Evolutionary conservation across 2,113 vertebrate species (phyloP), one percentile per base, ranked within the genome.

Genomic region (Lophotis ruficrista): DNA sequence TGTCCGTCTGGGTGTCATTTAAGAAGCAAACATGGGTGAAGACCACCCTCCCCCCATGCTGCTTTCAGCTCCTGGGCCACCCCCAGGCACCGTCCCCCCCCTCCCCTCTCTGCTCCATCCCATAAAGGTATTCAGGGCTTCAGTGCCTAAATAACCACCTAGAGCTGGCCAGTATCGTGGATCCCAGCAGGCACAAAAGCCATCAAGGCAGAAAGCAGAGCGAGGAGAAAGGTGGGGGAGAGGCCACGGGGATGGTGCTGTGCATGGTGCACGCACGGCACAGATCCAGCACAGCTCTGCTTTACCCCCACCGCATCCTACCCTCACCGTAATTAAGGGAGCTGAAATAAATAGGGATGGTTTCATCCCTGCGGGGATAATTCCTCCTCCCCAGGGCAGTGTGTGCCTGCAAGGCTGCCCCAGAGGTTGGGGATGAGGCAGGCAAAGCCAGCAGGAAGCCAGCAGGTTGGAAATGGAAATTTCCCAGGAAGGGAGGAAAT

Each of bases 221-320:
- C 24, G 19, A 60, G 68, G 54, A 92, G 70, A 69, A 81, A 33
- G 53, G 41, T 64, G 50, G 30, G 33, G 88, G 53, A 35, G 64
- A 33, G 41, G 43, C 60, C 48, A 28, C 0, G 0, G 50, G 53
- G 77, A 45, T 4, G 31, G 23, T 35, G 71, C 58, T 48, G 62
- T 13, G 79, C 48, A 7, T 0, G 15, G 48, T 41, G 35, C 17
- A 2, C 0, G 1, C 38, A 19, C 1, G 12, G 79, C 35, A 33
- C 0, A 0, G 73, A 30, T 43, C 53, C 0, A 2, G 56, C 22
- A 4, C 27, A 22, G 82, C 41, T 65, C 45, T 0, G 0, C 68
- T 69, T 37, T 0, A 1, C 76, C 85, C 43, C 70, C 69, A 72
- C 60, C 8, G 0, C 0, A 0, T 60, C 69, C 68, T 37, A 15